Conservation (phyloP, 2,113 vertebrate genomes). For the Bufo gargarizans region DNA sequence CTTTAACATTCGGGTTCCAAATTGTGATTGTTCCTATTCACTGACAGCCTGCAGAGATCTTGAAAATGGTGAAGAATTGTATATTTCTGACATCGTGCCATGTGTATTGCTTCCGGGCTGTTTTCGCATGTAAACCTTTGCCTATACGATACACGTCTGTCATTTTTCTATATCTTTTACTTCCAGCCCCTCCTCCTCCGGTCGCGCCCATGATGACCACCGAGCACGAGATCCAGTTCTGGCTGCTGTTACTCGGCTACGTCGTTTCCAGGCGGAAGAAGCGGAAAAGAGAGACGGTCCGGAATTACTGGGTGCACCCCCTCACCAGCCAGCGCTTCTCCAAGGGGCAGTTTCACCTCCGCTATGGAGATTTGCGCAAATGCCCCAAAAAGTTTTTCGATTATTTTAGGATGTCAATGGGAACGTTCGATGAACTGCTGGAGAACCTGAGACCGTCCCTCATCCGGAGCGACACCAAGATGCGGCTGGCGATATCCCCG, state of each 20-base stretch:
- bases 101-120: too few species aligned
- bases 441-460: neutral
- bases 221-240: conserved; percentile 20
- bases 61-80: too few species aligned
- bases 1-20: too few species aligned
- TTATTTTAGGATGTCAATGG: conserved; percentile 29
- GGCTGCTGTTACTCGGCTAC: conserved; percentile 18
- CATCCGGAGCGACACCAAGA: conserved; percentile 18
- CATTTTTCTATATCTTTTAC: too few species aligned
- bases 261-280: neutral
- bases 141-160: too few species aligned
- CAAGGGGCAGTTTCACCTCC: conserved; percentile 39
- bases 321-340: conserved; percentile 35
- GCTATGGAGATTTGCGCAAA: conserved; percentile 15
- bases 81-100: too few species aligned
- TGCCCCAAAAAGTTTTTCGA: conserved; percentile 34
- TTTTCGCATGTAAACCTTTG: too few species aligned
- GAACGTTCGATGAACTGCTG: conserved; percentile 37
- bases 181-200: too few species aligned
- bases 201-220: neutral
- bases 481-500: conserved; percentile 28
- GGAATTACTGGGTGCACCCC: conserved; percentile 38
- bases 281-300: conserved; percentile 14
- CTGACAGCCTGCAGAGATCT: too few species aligned
- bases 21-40: too few species aligned